These are phyloP conservation scores for Sarcophaga carnaria DNA, from an alignment of 2,888 invertebrate species.

Conservation along the genomic window DNA sequence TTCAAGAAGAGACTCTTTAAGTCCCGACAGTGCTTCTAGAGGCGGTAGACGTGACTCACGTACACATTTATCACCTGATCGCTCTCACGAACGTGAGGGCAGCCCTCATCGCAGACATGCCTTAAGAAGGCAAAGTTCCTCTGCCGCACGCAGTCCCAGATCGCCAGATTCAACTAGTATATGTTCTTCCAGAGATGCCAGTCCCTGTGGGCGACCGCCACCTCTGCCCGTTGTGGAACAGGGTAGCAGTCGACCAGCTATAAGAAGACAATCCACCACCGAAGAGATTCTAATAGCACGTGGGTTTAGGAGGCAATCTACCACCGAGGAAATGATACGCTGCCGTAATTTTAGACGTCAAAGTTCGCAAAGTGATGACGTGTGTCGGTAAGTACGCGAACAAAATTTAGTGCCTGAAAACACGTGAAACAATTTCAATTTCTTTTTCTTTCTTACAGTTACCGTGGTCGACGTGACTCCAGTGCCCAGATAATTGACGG, in stretches of 20 bases:
- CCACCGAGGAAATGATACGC: conserved; percentile 96
- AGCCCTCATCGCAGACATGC: conserved; percentile 89
- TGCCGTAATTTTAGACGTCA: conserved; percentile 95
- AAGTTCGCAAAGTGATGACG: conserved; percentile 94
- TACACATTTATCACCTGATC: conserved; percentile 90
- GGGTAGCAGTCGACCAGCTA: conserved; percentile 87
- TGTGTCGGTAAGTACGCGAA: conserved; percentile 83
- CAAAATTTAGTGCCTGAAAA: background rate
- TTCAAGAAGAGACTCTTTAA: conserved; percentile 90
- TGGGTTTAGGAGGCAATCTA: conserved; percentile 94
- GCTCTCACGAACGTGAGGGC: conserved; percentile 88
- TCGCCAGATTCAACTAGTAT: conserved; percentile 90
- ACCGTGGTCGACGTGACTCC: conserved; percentile 86
- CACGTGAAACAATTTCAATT: no score
- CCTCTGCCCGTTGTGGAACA: conserved; percentile 82
- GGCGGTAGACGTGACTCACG: conserved; percentile 88
- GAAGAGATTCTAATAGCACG: conserved; percentile 95
- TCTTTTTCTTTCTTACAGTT: conserved; percentile 71
- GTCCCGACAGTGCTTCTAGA: conserved; percentile 93
- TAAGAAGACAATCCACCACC: conserved; percentile 93
- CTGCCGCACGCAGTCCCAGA: conserved; percentile 85
- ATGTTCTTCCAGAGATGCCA: conserved; percentile 90
- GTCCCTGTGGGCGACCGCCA: conserved; percentile 87
- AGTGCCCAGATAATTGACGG: conserved; percentile 95
- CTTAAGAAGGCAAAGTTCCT: conserved; percentile 91